Conservation (phyloP, 92 coral and sea anemone genomes). For the Epizoanthus stellaris region DNA sequence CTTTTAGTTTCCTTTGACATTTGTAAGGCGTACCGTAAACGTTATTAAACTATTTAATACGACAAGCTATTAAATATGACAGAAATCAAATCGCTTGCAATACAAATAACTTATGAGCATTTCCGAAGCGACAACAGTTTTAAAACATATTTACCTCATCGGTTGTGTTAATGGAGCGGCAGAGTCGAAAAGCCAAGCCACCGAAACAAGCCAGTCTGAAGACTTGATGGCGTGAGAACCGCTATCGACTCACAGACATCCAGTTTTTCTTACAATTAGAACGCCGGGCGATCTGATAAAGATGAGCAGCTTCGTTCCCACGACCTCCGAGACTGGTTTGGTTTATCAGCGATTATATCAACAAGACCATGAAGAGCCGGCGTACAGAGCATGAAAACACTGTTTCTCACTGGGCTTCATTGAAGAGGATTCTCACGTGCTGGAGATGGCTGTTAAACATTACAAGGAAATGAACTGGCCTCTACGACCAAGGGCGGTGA, state of each 20-base stretch:
- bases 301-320: not conserved
- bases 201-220: conserved; percentile 32
- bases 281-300: not conserved
- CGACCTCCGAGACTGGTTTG: not conserved
- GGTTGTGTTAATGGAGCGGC: not conserved
- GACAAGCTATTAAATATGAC: not conserved
- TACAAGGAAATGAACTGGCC: not conserved
- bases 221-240: not conserved
- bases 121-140: not conserved
- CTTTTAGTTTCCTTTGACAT: no score
- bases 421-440: not conserved
- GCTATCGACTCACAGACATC: no score
- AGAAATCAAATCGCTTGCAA: not conserved
- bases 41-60: not conserved
- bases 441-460: not conserved
- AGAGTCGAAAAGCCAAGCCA: not conserved
- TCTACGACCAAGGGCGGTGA: not conserved
- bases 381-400: not conserved
- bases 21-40: not conserved
- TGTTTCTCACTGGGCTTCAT: not conserved
- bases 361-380: not conserved
- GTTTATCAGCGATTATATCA: not conserved
- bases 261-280: not conserved
- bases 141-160: conserved; percentile 26
- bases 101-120: not conserved